phyloP scores from a whole-genome alignment of 2,797 vertebrate genomes.

The Melanotaenia boesemani region DNA sequence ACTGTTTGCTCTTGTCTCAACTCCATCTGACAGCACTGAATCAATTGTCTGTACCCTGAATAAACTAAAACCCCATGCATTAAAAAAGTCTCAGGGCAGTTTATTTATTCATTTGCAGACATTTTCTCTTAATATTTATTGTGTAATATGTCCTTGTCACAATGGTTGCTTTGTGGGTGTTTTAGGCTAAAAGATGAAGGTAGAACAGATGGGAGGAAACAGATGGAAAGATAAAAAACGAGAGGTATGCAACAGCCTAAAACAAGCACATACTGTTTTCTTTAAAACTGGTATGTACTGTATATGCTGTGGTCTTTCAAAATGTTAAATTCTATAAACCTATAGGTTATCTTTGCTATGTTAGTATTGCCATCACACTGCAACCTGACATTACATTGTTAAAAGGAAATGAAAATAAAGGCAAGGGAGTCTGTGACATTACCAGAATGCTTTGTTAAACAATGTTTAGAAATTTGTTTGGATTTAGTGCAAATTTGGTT shows the following conservation, averaged over 20 bases:
- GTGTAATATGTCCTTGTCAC: slow-evolving; percentile 13
- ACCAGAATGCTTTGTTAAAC: background rate
- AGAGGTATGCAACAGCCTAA: background rate
- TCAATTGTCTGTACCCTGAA: slow-evolving; percentile 50
- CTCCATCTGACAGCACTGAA: slow-evolving; percentile 50
- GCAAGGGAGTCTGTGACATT: background rate
- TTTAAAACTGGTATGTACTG: background rate
- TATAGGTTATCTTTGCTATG: background rate
- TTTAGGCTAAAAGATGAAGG: background rate
- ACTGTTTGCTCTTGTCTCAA: slow-evolving; percentile 37
- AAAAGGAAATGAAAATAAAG: background rate
- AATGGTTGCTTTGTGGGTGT: background rate
- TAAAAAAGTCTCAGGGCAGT: slow-evolving; percentile 9
- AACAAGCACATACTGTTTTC: slow-evolving; percentile 5
- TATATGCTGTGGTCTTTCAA: slow-evolving; percentile 12
- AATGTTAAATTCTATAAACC: background rate
- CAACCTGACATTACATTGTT: too few species aligned
- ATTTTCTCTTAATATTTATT: slow-evolving; percentile 16
- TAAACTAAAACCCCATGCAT: slow-evolving; percentile 40
- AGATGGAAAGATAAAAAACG: too few species aligned
- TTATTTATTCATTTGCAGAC: slow-evolving; percentile 47
- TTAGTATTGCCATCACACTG: too few species aligned
- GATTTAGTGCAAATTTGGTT: background rate
- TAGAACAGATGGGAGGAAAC: fast-evolving
- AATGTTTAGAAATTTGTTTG: slow-evolving; percentile 1